These are phyloP conservation scores for Thera britannica DNA, from an alignment of 2,888 invertebrate genomes.

Conservation along the genomic window DNA sequence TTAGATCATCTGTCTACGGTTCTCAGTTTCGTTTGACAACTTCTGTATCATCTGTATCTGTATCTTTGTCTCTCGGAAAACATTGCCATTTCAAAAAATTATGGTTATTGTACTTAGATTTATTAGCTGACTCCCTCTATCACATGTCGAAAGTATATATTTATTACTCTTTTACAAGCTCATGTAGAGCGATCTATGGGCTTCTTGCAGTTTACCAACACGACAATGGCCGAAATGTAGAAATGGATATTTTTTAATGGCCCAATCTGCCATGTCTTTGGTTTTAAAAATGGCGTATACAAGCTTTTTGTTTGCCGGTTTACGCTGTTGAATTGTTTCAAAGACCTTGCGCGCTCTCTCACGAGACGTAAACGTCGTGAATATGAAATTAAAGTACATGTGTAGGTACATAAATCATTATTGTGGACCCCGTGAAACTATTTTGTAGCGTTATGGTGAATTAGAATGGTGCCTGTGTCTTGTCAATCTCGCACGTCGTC, in stretches of 20 bases:
- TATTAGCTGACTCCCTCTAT: constrained; percentile 79
- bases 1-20: too few relatives aligned
- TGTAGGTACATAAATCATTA: constrained; percentile 81
- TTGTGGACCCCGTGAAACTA: constrained; percentile 79
- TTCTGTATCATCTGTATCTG: too few relatives aligned
- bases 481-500: constrained; percentile 83
- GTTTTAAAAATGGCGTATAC: constrained; percentile 87
- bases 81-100: constrained; percentile 64
- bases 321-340: constrained; percentile 81
- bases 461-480: constrained; percentile 84
- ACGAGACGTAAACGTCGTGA: constrained; percentile 77
- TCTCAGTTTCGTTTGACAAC: too few relatives aligned
- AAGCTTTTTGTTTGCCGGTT: constrained; percentile 87
- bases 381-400: constrained; percentile 84
- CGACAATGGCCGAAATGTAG: constrained; percentile 84
- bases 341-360: constrained; percentile 71
- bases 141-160: constrained; percentile 81
- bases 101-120: constrained; percentile 44
- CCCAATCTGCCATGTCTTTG: constrained; percentile 85
- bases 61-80: background rate
- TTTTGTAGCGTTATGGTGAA: constrained; percentile 83
- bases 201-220: constrained; percentile 84
- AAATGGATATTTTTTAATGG: constrained; percentile 84
- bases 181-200: constrained; percentile 83
- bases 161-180: constrained; percentile 82